phyloP scores from a whole-genome alignment of 1,140 invertebrate species.

The Rhyacophila brunnea region DNA sequence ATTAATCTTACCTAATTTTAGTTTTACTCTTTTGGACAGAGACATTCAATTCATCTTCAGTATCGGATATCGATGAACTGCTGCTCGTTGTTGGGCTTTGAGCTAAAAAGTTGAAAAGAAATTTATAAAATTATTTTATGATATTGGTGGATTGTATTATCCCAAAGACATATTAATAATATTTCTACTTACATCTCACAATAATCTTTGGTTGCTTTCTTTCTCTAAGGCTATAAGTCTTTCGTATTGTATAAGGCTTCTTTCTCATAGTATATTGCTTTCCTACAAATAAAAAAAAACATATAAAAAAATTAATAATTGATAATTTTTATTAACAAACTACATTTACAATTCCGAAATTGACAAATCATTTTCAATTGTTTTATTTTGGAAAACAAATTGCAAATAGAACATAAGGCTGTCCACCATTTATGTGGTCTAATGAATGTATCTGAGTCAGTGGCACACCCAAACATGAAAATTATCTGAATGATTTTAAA shows the following conservation, averaged over 20 bases:
- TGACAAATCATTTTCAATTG: too few species aligned
- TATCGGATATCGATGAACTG: constrained; percentile 45
- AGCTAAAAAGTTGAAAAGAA: constrained; percentile 39
- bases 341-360: not conserved
- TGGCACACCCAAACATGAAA: too few species aligned
- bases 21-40: constrained; percentile 55
- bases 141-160: too few species aligned
- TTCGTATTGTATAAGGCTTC: constrained; percentile 42
- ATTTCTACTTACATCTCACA: constrained; percentile 30
- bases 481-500: too few species aligned
- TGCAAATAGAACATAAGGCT: too few species aligned
- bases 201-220: constrained; percentile 50
- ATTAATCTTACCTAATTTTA: constrained; percentile 51
- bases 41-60: constrained; percentile 53
- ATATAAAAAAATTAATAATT: not conserved
- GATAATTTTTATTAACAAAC: not conserved
- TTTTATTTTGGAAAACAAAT: too few species aligned
- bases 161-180: too few species aligned
- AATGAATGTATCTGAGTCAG: too few species aligned
- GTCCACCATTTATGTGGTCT: too few species aligned
- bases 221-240: constrained; percentile 52
- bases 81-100: constrained; percentile 49
- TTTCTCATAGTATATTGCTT: constrained; percentile 27
- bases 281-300: constrained; percentile 16
- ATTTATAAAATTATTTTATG: not conserved